Conservation (phyloP, 2,113 vertebrate genomes). For the Mystacornis crossleyi region DNA sequence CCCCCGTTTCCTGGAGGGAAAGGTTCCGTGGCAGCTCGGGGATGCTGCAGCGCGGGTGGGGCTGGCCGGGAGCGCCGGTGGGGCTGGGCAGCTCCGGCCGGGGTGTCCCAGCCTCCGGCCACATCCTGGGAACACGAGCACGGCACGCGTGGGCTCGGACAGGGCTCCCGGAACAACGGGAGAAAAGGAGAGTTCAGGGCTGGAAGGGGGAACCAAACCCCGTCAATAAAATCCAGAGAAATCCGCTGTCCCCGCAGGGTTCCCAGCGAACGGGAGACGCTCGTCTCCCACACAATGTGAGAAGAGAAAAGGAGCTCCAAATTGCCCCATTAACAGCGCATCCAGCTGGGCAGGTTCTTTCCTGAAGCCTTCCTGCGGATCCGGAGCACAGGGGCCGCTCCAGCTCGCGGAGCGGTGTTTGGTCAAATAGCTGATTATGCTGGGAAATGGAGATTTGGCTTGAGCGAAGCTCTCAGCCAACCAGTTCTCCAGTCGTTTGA, state of each 20-base stretch:
- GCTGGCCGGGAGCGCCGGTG: neutral
- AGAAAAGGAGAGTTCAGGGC: neutral
- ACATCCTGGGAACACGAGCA: fast-evolving
- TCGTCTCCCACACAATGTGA: neutral
- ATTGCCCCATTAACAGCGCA: neutral
- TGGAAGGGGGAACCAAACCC: neutral
- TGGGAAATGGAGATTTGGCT: neutral
- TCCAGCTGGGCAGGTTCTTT: neutral
- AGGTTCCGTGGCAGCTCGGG: fast-evolving
- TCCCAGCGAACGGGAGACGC: fast-evolving
- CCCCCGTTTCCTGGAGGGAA: neutral
- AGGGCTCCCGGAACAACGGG: neutral
- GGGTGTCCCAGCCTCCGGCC: too few species aligned
- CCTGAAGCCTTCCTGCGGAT: neutral
- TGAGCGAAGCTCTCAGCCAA: neutral
- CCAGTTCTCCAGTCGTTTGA: neutral
- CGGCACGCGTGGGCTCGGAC: fast-evolving
- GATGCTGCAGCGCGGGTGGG: fast-evolving
- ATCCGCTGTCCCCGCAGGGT: neutral
- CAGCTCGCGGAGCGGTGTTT: neutral
- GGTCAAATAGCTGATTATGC: neutral
- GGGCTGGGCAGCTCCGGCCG: neutral
- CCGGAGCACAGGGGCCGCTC: neutral
- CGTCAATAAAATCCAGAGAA: neutral
- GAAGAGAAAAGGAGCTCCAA: neutral